These are phyloP conservation scores for Leptinotarsa lineolata DNA, from an alignment of 1,140 invertebrate species.

Conservation along the genomic window DNA sequence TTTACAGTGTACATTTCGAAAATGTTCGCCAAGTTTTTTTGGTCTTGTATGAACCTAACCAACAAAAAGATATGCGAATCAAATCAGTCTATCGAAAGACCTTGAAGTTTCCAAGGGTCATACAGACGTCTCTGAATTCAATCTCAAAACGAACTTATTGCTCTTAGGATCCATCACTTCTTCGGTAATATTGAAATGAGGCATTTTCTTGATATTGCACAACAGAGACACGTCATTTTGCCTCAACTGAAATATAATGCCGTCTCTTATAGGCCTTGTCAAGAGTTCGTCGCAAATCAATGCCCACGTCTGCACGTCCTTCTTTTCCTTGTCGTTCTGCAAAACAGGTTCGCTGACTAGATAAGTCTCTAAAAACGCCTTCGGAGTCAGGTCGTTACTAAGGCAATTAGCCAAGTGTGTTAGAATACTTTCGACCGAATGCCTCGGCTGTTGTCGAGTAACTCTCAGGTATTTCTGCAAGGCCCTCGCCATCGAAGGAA, in stretches of 20 bases:
- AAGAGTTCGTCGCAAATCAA: conserved; percentile 89
- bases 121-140: conserved; percentile 97
- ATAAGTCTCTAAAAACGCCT: conserved; percentile 90
- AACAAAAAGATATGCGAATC: conserved; percentile 32
- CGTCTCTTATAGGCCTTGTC: conserved; percentile 79
- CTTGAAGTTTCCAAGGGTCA: conserved; percentile 62
- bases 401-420: conserved; percentile 87
- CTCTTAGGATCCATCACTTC: conserved; percentile 94
- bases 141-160: conserved; percentile 91
- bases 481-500: conserved; percentile 92
- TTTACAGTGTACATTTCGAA: not conserved
- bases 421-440: conserved; percentile 89
- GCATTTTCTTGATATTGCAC: conserved; percentile 81
- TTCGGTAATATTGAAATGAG: conserved; percentile 92
- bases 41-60: not conserved
- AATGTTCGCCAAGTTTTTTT: not conserved
- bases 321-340: conserved; percentile 77
- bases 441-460: conserved; percentile 92
- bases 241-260: conserved; percentile 86
- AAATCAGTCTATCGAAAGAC: conserved; percentile 54
- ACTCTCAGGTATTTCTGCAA: conserved; percentile 95
- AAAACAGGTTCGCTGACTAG: conserved; percentile 77
- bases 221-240: conserved; percentile 92
- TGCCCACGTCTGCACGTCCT: conserved; percentile 86
- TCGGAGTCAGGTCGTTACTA: conserved; percentile 89